phyloP scores from a whole-genome alignment of 2,113 vertebrate species.

The Echinops telfairi region DNA sequence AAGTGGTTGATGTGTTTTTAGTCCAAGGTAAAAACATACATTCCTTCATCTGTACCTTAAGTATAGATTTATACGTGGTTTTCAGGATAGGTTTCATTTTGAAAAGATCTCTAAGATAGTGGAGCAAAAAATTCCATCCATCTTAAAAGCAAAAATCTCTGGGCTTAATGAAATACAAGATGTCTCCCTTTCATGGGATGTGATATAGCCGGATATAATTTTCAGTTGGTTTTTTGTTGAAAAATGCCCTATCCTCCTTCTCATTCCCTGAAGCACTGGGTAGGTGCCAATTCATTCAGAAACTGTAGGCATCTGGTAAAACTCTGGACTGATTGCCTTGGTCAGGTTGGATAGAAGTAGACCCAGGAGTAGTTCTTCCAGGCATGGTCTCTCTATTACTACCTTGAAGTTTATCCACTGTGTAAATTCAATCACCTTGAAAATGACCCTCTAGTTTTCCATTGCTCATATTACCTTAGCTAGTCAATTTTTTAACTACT shows the following conservation, averaged over 20 bases:
- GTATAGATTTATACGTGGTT: neutral
- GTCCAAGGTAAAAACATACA: neutral
- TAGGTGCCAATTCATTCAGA: constrained; percentile 49
- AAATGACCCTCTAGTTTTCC: constrained; percentile 56
- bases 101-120: neutral
- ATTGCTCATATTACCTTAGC: constrained; percentile 23
- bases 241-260: constrained; percentile 28
- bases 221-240: constrained; percentile 23
- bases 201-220: constrained; percentile 37
- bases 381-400: constrained; percentile 17
- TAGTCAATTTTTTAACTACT: constrained; percentile 45
- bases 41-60: neutral
- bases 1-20: neutral
- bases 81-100: neutral
- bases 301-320: constrained; percentile 46
- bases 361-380: neutral
- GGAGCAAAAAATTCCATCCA: constrained; percentile 10
- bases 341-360: constrained; percentile 40
- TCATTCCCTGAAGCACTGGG: constrained; percentile 42
- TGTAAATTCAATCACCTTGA: constrained; percentile 23
- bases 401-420: constrained; percentile 50
- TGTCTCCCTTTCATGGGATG: constrained; percentile 58
- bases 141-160: constrained; percentile 47
- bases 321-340: constrained; percentile 39
- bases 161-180: constrained; percentile 46